A percentile compares a stretch with the other conserved stretches of the same genome.
Conservation (phyloP, 2,797 vertebrate species). For the Perodicticus potto region DNA sequence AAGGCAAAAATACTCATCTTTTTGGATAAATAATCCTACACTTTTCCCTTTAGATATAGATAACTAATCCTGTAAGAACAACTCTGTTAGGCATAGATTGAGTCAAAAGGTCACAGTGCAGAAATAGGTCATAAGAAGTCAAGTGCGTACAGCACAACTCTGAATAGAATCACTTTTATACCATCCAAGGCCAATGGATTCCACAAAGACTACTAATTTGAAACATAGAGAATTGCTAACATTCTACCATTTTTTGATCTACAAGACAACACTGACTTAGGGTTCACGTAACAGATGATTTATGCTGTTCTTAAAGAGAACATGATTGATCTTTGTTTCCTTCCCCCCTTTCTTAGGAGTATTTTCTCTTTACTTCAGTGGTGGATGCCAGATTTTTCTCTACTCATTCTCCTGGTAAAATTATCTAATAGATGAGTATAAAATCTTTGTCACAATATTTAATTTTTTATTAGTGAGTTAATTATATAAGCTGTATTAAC, state of each 20-base stretch:
- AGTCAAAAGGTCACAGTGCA: not conserved
- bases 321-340: not conserved
- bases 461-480: not conserved
- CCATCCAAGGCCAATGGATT: not conserved
- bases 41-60: not conserved
- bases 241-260: constrained; percentile 5
- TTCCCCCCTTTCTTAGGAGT: not conserved
- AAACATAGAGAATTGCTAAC: not conserved
- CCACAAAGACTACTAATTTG: not conserved
- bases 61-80: not conserved
- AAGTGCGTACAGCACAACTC: not conserved
- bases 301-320: constrained; percentile 9
- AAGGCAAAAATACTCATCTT: not conserved
- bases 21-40: not conserved
- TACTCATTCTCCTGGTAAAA: not conserved
- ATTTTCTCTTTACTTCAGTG: not conserved
- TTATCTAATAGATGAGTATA: not conserved
- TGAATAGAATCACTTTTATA: not conserved
- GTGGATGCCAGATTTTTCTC: not conserved
- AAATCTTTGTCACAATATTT: not conserved
- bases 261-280: not conserved
- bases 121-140: not conserved
- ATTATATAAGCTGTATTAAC: not conserved
- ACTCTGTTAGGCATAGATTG: not conserved
- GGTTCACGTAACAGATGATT: not conserved